Percentiles rank a stretch among this genome's conserved stretches.
These are phyloP conservation scores for Stigmatopora nigra DNA, from an alignment of 2,113 vertebrate species.

Conservation along the genomic window DNA sequence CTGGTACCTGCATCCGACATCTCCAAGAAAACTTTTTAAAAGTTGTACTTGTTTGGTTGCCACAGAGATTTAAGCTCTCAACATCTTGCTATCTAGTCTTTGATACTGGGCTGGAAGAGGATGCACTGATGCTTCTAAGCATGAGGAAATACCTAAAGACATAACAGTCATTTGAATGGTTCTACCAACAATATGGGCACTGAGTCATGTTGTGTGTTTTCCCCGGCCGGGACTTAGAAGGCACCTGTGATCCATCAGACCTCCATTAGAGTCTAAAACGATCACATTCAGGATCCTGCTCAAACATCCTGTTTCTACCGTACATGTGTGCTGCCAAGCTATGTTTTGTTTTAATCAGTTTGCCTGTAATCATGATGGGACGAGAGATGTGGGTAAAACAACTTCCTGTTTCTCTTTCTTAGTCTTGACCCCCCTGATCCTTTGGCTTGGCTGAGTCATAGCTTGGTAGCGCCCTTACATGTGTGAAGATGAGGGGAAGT, in stretches of 20 bases:
- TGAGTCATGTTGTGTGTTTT: slow-evolving; percentile 52
- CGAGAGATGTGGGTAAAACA: slow-evolving; percentile 57
- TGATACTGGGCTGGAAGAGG: slow-evolving; percentile 37
- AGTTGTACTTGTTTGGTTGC: slow-evolving; percentile 60
- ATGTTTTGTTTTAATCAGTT: slow-evolving; percentile 67
- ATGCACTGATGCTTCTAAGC: slow-evolving; percentile 29
- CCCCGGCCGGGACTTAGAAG: slow-evolving; percentile 43
- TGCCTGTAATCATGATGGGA: slow-evolving; percentile 63
- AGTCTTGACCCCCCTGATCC: slow-evolving; percentile 13
- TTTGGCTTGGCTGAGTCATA: slow-evolving; percentile 54
- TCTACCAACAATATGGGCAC: slow-evolving; percentile 44
- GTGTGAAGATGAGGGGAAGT: slow-evolving; percentile 63
- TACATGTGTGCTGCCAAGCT: slow-evolving; percentile 20
- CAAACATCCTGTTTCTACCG: slow-evolving; percentile 54
- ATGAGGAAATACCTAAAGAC: slow-evolving; percentile 56
- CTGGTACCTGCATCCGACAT: slow-evolving; percentile 66
- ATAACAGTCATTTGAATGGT: slow-evolving; percentile 66
- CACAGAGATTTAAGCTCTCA: slow-evolving; percentile 51
- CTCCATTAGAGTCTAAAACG: slow-evolving; percentile 56
- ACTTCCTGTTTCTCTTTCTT: slow-evolving; percentile 59
- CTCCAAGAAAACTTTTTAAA: slow-evolving; percentile 70
- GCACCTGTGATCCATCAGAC: slow-evolving; percentile 65
- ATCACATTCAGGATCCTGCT: slow-evolving; percentile 47
- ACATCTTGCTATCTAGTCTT: slow-evolving; percentile 58
- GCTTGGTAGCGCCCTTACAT: slow-evolving; percentile 53